Evolutionary conservation across 1,140 invertebrate species (phyloP), one percentile per base, ranked within the genome.

Genomic region (Heliconius eleuchia): DNA sequence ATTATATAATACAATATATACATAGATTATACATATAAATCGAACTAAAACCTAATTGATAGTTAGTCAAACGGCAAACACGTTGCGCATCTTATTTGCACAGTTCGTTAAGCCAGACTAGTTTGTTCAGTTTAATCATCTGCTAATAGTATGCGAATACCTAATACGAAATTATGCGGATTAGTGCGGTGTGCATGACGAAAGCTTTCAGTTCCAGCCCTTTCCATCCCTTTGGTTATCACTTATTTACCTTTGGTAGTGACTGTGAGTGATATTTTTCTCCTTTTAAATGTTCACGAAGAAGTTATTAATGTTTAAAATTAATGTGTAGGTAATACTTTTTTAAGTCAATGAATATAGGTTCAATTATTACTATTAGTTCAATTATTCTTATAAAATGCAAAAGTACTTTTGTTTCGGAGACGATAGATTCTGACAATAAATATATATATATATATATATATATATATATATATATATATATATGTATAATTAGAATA

Each of bases 131-230:
- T 71, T 73, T 79, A 30, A 78, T 85, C 84, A 78, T 81, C 39
- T 55, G 50, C 71, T 82, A 84, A 83, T 83, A 76, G 76, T 82
- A 80, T 82, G 80, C 83, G 75, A 83, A 81, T 80, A 80, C 80
- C 55, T 55, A 76, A 74, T 74, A 74, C 71, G 77, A 82, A 73
- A 79, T 82, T 82, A 82, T 79, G 77, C 57, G 80, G 72, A 78
- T 78, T 78, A 66, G 39, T 30, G 50, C 42, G 55, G 76, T 78
- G 76, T 76, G 74, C 78, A 80, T 76, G 76, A 30, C 27, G 60
- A 5, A 13, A 27, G 60, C 60, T 66, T 30, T 30, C 60, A 30
- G 27, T 66, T 66, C 27, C 13, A 66, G 11, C 60, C 23, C 60
- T 66, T 66, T 13, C 13, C 23, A n/a, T 16, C 4, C 11, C n/a